Evolutionary conservation across 2,113 vertebrate genomes (phyloP).

Genomic region (Colinus virginianus): DNA sequence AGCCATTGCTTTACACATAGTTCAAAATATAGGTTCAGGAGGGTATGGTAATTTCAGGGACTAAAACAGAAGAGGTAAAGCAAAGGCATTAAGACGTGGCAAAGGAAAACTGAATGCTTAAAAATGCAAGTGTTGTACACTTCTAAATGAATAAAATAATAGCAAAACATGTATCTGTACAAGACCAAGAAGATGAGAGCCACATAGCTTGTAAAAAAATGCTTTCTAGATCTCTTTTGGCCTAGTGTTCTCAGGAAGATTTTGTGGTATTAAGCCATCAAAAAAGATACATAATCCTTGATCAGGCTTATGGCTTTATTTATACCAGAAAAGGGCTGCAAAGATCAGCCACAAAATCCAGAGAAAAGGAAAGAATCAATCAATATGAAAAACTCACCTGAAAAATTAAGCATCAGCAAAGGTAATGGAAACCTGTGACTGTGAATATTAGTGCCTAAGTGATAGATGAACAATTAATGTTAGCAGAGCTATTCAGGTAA

Average conservation of each 20-base stretch:
- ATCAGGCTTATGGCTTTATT: not conserved
- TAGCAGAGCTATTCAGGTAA: not conserved
- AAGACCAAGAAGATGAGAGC: not conserved
- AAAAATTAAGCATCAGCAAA: not conserved
- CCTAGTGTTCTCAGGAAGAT: not conserved
- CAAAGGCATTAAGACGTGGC: not conserved
- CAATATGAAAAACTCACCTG: conserved; percentile 2
- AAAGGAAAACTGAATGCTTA: not conserved
- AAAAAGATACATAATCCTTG: not conserved
- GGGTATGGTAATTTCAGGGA: not conserved
- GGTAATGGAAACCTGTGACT: not conserved
- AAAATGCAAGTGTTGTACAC: not conserved
- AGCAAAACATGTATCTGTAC: not conserved
- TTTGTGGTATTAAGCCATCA: not conserved
- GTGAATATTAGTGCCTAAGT: not conserved
- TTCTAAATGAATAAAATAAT: not conserved
- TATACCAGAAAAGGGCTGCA: not conserved
- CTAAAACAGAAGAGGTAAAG: not conserved
- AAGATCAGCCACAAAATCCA: not conserved
- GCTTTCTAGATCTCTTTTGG: not conserved
- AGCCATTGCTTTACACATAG: not conserved
- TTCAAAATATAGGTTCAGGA: not conserved
- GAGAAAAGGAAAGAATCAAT: not conserved
- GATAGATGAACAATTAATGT: not conserved
- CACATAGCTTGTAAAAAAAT: not conserved